Base-by-base conservation (phyloP, 2,888 invertebrate genomes). In the Diarsia brunnea region DNA sequence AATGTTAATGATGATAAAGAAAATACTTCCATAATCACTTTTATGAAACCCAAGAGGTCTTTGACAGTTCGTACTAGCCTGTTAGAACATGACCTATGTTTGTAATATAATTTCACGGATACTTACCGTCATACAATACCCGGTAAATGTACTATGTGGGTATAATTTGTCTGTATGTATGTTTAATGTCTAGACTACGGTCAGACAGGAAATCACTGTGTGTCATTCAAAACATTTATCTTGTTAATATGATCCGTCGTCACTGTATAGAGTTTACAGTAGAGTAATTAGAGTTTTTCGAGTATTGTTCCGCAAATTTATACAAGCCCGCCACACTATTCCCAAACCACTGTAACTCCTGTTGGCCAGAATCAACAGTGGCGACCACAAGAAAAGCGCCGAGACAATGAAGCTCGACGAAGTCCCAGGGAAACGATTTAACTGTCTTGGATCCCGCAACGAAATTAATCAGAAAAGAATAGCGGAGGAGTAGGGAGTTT, bases 181-280 rank as follows among this genome's bases (percentile, higher is more conserved):
- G 64, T 81, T 82, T 84, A 82, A 76, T 83, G 90, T 90, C 90
- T 90, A 91, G 90, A 90, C 91, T 84, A 76, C 79, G 38, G 78
- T 82, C 87, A 90, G 91, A 91, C 90, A 89, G 89, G 89, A 90
- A 89, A 87, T 81, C 84, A 80, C 73, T 74, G 77, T 78, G 79
- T 86, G 81, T 85, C 88, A 86, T 82, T 73, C 74, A 74, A 77
- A 79, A 78, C 81, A 80, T 84, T 83, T 87, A 86, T 82, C 75
- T 79, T 75, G 79, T 76, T 84, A 88, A 89, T 82, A 78, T 75
- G 85, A 88, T 88, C 82, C 85, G 60, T 73, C 24, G 69, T 49
- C 78, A 88, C 82, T 81, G 87, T 76, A n/a, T 58, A 82, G 4
- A 47, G 11, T n/a, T 45, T 21, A 67, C 84, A 87, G 86, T 75